Conservation (phyloP, 2,888 invertebrate genomes). For the Arrhopalites spinosus region DNA sequence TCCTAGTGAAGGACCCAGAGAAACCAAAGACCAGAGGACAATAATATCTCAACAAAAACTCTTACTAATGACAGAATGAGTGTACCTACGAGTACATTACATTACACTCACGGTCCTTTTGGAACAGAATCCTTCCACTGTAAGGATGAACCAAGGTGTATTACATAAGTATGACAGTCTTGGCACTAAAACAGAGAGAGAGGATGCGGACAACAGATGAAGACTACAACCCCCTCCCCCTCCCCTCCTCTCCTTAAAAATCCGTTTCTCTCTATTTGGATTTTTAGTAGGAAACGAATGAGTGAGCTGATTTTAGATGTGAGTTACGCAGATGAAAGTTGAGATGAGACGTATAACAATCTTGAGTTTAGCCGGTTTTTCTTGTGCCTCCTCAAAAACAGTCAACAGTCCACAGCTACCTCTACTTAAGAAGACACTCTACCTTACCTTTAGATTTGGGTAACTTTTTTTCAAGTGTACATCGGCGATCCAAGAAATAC, state of each 20-base stretch:
- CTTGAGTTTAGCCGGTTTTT: background rate
- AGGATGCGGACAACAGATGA: no score
- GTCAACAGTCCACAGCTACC: background rate
- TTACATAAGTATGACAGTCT: no score
- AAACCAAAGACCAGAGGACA: slow-evolving; percentile 5
- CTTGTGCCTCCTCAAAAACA: background rate
- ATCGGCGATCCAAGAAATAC: background rate
- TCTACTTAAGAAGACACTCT: background rate
- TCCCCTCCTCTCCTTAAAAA: background rate
- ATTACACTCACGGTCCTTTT: no score
- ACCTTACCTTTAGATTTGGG: background rate
- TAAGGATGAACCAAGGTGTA: no score
- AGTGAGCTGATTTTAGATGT: slow-evolving; percentile 12
- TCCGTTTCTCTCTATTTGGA: background rate
- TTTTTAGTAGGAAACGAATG: slow-evolving; percentile 8
- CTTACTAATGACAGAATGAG: background rate
- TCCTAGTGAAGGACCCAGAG: background rate
- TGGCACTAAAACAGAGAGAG: no score
- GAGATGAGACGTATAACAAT: background rate
- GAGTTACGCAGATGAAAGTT: background rate
- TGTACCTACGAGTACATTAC: background rate
- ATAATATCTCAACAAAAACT: no score
- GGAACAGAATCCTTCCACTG: no score
- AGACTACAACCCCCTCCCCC: no score
- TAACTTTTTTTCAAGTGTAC: slow-evolving; percentile 8